Evolutionary conservation across 2,888 invertebrate species (phyloP), one percentile per base, ranked within the genome.

Genomic region (Anthrax anthrax): DNA sequence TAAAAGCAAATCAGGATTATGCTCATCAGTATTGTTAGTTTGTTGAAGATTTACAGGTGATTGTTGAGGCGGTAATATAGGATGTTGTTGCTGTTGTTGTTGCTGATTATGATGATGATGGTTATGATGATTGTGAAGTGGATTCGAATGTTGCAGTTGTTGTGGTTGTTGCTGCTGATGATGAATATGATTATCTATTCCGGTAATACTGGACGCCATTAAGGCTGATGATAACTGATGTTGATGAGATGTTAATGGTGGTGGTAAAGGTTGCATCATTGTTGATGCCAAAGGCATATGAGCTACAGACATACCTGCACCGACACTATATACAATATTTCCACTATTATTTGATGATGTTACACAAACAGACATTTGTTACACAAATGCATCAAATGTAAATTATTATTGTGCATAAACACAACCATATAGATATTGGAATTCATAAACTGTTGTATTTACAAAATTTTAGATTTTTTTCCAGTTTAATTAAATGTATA

Each of bases 1-100:
- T 42, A 89, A 73, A 46, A 90, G 74, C 54, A 90, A 84, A 62
- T 90, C 89, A 18, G 88, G 85, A 64, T 84, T 85, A 50, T 85
- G 85, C 58, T 79, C 72, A 56, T 75, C 60, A 37, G 12, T 40
- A 17, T 37, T 39, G 23, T 27, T 48, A 16, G 39, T 46, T 47
- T 52, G 50, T 39, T 52, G 51, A 40, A 51, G 43, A 47, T 46
- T 49, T 46, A 45, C 49, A 41, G 53, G 47, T 39, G 50, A 46
- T 42, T 50, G 48, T n/a, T 49, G 48, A 34, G 48, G 50, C 47
- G 51, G 54, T 16, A 55, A 54, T 40, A n/a, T 36, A n/a, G n/a
- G 6, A 16, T 42, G 46, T 18, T 40, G 44, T 51, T 54, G 43
- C 56, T 55, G 49, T 51, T 54, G 50, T 18, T 37, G 48, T 17